A percentile compares a stretch with the other conserved stretches of the same genome.
These are phyloP conservation scores for Cyrtonyx montezumae DNA, from an alignment of 2,113 vertebrate species.

Conservation along the genomic window DNA sequence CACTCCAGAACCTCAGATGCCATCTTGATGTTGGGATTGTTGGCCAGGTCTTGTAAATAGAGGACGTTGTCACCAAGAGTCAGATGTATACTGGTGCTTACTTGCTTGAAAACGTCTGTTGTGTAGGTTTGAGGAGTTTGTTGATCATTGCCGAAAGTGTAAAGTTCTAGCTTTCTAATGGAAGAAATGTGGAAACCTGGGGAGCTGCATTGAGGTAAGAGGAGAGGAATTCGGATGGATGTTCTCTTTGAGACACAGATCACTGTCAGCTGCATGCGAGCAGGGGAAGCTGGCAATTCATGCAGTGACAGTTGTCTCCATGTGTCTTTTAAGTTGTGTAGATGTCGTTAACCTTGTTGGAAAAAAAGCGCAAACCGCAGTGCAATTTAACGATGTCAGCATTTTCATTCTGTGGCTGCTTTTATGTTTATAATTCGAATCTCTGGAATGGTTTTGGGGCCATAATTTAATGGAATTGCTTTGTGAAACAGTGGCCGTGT, in stretches of 20 bases:
- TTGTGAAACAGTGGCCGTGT: conserved; percentile 37
- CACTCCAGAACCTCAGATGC: background rate
- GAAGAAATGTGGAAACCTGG: background rate
- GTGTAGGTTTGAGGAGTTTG: background rate
- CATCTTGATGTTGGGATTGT: background rate
- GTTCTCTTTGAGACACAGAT: conserved; percentile 1
- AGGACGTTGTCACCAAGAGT: background rate
- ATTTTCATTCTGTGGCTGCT: conserved; percentile 36
- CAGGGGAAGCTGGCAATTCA: background rate
- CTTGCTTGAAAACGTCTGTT: background rate
- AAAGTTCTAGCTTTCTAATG: background rate
- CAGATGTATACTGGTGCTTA: background rate
- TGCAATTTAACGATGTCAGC: conserved; percentile 6
- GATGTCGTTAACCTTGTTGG: conserved; percentile 8
- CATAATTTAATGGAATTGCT: conserved; percentile 47
- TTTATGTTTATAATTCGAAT: conserved; percentile 9
- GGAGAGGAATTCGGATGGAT: background rate
- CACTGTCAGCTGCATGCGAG: background rate
- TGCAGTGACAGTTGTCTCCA: background rate
- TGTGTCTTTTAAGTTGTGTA: conserved; percentile 26
- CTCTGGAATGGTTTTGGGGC: conserved; percentile 19
- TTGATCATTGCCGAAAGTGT: background rate
- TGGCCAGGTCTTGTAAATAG: conserved; percentile 7
- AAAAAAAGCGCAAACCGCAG: conserved; percentile 3
- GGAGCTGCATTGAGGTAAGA: background rate